Conservation (phyloP, 37 sponge, comb jelly and placozoan species). For the Beroe ovata region DNA sequence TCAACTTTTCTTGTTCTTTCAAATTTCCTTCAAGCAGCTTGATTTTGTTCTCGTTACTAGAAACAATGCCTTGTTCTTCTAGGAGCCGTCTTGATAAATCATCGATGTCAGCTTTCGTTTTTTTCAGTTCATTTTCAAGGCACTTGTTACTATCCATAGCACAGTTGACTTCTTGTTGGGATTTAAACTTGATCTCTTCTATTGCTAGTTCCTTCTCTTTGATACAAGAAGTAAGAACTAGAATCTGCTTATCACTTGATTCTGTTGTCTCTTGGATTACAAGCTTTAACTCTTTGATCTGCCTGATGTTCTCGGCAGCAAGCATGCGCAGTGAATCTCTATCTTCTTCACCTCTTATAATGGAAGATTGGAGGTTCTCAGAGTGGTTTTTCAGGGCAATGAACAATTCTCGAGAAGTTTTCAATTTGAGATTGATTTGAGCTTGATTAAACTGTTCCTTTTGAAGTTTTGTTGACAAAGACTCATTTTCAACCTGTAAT, state of each 20-base stretch:
- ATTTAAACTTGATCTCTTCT: neutral
- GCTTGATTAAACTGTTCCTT: conserved; percentile 68
- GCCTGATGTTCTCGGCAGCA: conserved; percentile 63
- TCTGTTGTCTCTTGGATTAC: neutral
- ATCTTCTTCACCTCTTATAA: conserved; percentile 71
- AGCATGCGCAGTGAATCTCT: conserved; percentile 67
- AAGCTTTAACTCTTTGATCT: conserved; percentile 29
- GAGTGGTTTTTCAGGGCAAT: conserved; percentile 81
- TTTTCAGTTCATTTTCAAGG: conserved; percentile 1
- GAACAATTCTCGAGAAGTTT: conserved; percentile 78
- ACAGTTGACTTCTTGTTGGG: neutral
- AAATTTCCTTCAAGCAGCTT: neutral
- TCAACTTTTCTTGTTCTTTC: neutral
- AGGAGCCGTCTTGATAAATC: conserved; percentile 24
- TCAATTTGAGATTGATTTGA: conserved; percentile 51
- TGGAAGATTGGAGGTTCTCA: conserved; percentile 70
- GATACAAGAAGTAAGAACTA: neutral
- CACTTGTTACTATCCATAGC: neutral
- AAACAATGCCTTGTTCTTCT: neutral
- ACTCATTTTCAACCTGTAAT: conserved; percentile 68
- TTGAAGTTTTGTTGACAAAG: conserved; percentile 17
- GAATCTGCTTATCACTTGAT: neutral
- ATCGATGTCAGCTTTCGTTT: neutral
- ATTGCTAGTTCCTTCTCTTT: conserved; percentile 32
- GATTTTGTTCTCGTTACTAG: neutral